Percentiles rank a stretch among this genome's conserved stretches.
phyloP scores from a whole-genome alignment of 92 coral and sea anemone species.

The Metridium senile region DNA sequence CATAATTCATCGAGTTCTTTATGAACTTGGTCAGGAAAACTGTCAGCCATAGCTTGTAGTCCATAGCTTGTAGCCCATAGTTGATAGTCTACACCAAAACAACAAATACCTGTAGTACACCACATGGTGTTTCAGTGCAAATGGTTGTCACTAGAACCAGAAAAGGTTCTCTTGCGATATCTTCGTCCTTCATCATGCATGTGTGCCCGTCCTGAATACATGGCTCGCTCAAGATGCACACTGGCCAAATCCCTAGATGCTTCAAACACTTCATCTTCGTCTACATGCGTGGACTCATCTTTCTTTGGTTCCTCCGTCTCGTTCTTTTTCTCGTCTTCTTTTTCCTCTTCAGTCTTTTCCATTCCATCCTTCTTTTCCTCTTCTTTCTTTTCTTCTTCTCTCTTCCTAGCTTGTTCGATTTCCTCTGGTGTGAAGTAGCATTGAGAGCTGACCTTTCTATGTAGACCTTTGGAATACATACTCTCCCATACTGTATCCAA shows the following conservation, averaged over 20 bases:
- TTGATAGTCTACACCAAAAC: too few relatives aligned
- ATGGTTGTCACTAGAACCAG: conserved; percentile 27
- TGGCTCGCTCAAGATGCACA: conserved; percentile 84
- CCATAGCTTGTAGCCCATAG: too few relatives aligned
- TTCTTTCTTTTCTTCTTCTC: conserved; percentile 21
- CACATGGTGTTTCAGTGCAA: neutral
- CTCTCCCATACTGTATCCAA: conserved; percentile 82
- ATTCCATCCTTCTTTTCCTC: conserved; percentile 2
- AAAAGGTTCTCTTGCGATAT: conserved; percentile 70
- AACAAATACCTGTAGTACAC: too few relatives aligned
- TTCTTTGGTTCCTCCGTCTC: neutral
- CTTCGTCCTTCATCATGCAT: conserved; percentile 71
- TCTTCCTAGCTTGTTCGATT: conserved; percentile 16
- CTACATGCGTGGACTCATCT: conserved; percentile 7
- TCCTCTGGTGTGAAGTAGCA: conserved; percentile 53
- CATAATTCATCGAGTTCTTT: neutral
- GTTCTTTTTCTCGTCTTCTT: conserved; percentile 12
- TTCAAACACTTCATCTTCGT: conserved; percentile 10
- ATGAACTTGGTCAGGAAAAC: neutral
- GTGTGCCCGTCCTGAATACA: conserved; percentile 61
- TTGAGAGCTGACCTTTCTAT: conserved; percentile 73
- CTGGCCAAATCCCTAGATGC: conserved; percentile 69
- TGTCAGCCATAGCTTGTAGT: too few relatives aligned
- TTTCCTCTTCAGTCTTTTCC: conserved; percentile 12
- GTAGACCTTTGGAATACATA: conserved; percentile 85